phyloP scores from a whole-genome alignment of 2,888 invertebrate genomes.

The Dysmachus trigonus region DNA sequence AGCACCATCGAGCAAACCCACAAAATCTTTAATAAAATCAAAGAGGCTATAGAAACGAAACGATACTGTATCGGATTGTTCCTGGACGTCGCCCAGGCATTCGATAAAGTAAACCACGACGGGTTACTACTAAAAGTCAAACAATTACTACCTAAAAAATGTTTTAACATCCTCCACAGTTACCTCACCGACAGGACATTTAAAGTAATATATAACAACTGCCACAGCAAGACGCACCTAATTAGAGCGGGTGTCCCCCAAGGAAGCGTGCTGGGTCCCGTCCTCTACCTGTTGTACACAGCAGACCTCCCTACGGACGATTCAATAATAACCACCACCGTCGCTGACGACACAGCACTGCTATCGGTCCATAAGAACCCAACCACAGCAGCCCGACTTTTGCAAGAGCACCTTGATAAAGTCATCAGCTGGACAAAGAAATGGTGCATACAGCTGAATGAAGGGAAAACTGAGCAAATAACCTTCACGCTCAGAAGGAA shows the following conservation, averaged over 20 bases:
- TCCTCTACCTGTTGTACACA: no score
- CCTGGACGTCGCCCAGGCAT: neutral
- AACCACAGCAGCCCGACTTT: neutral
- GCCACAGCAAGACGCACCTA: neutral
- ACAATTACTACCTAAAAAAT: neutral
- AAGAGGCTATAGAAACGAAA: neutral
- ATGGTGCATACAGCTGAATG: neutral
- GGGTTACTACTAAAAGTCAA: neutral
- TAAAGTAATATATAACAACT: neutral
- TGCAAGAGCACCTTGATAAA: neutral
- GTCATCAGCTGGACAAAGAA: neutral
- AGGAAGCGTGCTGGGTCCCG: no score
- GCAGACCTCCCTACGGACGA: neutral
- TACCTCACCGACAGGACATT: neutral
- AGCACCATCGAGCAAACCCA: neutral
- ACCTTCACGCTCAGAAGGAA: neutral
- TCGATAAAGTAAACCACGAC: constrained; percentile 1
- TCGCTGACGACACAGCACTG: neutral
- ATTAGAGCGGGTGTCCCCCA: no score
- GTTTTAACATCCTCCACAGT: neutral
- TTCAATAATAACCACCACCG: neutral
- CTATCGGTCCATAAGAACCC: neutral
- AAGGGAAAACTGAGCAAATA: neutral
- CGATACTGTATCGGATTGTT: neutral
- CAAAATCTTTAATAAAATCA: neutral